Percentiles rank a stretch among this genome's conserved stretches.
Conservation (phyloP, 2,113 vertebrate genomes). For the Steatornis caripensis region DNA sequence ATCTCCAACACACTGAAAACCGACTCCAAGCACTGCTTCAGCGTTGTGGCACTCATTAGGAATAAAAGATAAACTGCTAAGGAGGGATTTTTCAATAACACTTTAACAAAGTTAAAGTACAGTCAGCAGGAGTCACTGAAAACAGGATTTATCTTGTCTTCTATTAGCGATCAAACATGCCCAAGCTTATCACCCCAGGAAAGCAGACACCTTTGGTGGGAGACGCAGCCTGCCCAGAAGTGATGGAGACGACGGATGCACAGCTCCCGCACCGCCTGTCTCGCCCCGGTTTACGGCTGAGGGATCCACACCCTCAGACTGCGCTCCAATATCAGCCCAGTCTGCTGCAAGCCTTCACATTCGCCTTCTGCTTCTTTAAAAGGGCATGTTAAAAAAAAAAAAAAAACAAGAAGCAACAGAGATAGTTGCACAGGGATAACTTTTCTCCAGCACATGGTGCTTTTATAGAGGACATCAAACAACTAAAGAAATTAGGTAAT, state of each 20-base stretch:
- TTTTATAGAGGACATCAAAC: neutral
- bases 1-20: constrained; percentile 3
- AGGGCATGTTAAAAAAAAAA: neutral
- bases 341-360: rapidly evolving
- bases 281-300: rapidly evolving
- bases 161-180: neutral
- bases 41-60: neutral
- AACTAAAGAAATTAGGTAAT: neutral
- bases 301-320: neutral
- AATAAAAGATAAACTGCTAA: neutral
- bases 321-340: rapidly evolving
- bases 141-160: neutral
- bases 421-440: neutral
- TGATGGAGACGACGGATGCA: neutral
- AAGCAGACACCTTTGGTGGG: neutral
- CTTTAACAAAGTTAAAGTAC: neutral
- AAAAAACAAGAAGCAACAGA: neutral
- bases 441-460: neutral
- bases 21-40: neutral
- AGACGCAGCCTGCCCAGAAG: neutral
- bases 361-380: neutral
- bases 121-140: neutral
- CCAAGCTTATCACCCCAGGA: neutral
- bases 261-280: rapidly evolving
- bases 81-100: neutral